Evolutionary conservation across 23 tunicate genomes (phyloP), one percentile per base, ranked within the genome.

Genomic region (Trididemnum clinides): DNA sequence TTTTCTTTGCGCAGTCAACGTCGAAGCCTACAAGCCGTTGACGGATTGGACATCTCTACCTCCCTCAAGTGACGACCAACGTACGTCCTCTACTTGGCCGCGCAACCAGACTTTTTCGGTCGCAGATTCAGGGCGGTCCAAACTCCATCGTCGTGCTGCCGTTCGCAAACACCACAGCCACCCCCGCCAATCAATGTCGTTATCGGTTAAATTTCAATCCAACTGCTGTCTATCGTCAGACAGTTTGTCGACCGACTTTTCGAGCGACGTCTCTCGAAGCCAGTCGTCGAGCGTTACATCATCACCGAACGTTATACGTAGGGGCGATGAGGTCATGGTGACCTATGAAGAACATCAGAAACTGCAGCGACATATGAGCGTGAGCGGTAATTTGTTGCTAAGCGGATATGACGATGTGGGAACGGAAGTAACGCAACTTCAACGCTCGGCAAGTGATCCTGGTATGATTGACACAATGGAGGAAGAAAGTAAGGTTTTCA

Each of bases 121-220:
- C 33, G 4, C 33, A n/a, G 71, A 33, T 31, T 25, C 34, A 4
- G 28, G 27, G n/a, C 50, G 20, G 59, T 28, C 31, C 15, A 73
- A 73, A 22, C 22, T 73, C 3, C 57, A 39, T 19, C 66, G 87
- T 4, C 77, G 82, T 23, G 33, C 82, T 20, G 90, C 82, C 10
- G 36, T 86, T 22, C 84, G 90, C 12, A 86, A 86, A 64, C 84
- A 86, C 44, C 84, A 86, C 78, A 86, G 90, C 66, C 83, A 86
- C 57, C 90, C 82, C 10, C 50, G 77, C 15, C 57, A 73, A 2
- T 49, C 84, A 15, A 10, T 44, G 10, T 44, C 15, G 15, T 15
- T 15, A 44, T 15, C 54, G 15, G 54, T 44, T 44, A 44, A 44
- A 15, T 15, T 44, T 10, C 10, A 10, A 15, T 19, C 25, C 22